These are phyloP conservation scores for Platichthys stellatus DNA, from an alignment of 2,113 vertebrate genomes.

Conservation along the genomic window DNA sequence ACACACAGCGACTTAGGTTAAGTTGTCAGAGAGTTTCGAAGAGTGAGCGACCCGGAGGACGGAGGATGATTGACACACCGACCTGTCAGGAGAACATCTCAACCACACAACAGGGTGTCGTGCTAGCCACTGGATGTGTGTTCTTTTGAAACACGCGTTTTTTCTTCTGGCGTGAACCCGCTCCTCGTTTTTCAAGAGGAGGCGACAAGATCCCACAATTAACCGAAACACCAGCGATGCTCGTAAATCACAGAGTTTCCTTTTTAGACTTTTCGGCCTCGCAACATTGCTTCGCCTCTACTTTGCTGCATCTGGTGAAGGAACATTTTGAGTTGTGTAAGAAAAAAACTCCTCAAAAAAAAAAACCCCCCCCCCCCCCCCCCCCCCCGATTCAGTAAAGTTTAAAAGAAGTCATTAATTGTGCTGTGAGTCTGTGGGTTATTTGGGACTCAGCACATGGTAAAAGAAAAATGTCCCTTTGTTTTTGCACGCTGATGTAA, in stretches of 20 bases:
- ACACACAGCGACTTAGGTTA: constrained; percentile 1
- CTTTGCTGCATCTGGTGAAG: not conserved
- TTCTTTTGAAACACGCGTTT: not conserved
- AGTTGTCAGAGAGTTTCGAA: not conserved
- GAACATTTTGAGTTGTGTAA: not conserved
- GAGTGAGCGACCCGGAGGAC: not conserved
- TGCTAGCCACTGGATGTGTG: not conserved
- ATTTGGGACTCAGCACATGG: not conserved
- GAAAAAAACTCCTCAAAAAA: not conserved
- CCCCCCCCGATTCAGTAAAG: not conserved
- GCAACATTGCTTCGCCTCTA: not conserved
- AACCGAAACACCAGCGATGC: not conserved
- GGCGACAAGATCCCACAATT: not conserved
- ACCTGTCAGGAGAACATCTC: not conserved
- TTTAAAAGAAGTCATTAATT: not conserved
- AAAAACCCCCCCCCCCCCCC: too few species aligned
- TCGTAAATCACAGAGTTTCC: not conserved
- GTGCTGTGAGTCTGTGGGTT: not conserved
- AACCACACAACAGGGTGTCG: not conserved
- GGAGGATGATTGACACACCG: constrained; percentile 2
- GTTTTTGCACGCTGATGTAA: constrained; percentile 1
- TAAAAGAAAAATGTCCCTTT: not conserved
- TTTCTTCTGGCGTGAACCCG: too few species aligned
- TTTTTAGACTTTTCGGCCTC: not conserved
- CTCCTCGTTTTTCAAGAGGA: too few species aligned